A percentile compares a stretch with the other conserved stretches of the same genome.
Evolutionary conservation across 2,888 invertebrate genomes (phyloP).

Genomic region (Meghimatium bilineatum): DNA sequence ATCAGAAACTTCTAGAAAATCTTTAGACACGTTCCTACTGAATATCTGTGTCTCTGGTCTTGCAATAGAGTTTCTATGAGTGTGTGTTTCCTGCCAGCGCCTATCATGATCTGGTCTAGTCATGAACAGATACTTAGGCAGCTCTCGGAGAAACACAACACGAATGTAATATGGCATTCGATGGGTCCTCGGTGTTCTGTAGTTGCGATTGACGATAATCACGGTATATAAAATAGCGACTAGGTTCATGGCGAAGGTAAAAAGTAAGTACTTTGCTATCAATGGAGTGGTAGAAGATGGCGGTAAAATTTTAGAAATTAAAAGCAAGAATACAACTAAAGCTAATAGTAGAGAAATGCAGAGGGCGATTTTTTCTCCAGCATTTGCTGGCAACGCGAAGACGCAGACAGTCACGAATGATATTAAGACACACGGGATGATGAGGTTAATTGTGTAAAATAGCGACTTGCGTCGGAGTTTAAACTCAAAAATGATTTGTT

Average conservation of each 20-base stretch:
- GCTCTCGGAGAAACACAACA: slow-evolving; percentile 93
- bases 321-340: slow-evolving; percentile 97
- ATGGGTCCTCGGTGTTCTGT: slow-evolving; percentile 95
- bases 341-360: slow-evolving; percentile 99
- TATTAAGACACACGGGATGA: slow-evolving; percentile 98
- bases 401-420: slow-evolving; percentile 98
- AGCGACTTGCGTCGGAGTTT: slow-evolving; percentile 97
- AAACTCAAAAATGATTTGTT: slow-evolving; percentile 92
- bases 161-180: slow-evolving; percentile 99
- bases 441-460: slow-evolving; percentile 99
- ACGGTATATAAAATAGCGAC: slow-evolving; percentile 99
- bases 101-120: slow-evolving; percentile 85
- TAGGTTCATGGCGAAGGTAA: slow-evolving; percentile 99
- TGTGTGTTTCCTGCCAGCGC: slow-evolving; percentile 77
- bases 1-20: slow-evolving; percentile 85
- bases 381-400: slow-evolving; percentile 98
- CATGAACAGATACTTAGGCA: slow-evolving; percentile 95
- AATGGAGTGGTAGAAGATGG: slow-evolving; percentile 98
- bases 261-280: slow-evolving; percentile 98
- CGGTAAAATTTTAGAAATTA: slow-evolving; percentile 98
- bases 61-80: slow-evolving; percentile 51
- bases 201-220: slow-evolving; percentile 99
- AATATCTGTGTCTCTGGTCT: slow-evolving; percentile 47
- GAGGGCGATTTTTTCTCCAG: slow-evolving; percentile 90
- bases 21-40: slow-evolving; percentile 50